Base-by-base conservation (phyloP, 2,888 invertebrate species). In the Lissonota sp. region DNA sequence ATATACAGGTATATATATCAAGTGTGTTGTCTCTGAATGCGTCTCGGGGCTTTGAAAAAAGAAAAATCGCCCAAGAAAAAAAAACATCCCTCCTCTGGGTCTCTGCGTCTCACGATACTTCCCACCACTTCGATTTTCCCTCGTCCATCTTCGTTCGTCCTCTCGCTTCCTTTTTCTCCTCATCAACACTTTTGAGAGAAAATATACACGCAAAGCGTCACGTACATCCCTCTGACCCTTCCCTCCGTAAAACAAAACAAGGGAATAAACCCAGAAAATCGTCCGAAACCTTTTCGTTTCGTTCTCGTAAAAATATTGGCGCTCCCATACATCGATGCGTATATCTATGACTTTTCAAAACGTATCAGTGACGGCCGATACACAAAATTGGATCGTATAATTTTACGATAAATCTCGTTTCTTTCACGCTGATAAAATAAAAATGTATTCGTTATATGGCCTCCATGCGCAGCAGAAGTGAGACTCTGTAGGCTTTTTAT, bases 281-380 rank as follows among this genome's bases (percentile, higher is more conserved):
- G 26, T 26, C 26, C 1, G 26, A 64, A 81, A 66, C 46, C 51
- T 14, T 14, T 53, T 53, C 51, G 49, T 16, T 46, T 60, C 62
- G 57, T 14, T 49, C 66, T 57, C 39, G 16, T 12, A 14, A 53
- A 77, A 81, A 70, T 53, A 70, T 46, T 70, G 73, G 60, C 81
- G 74, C 70, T 60, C 64, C 10, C 57, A 66, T 73, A 69, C 71
- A 81, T 81, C 80, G 69, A 81, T 77, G 77, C 80, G 77, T 81
- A 3, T 26, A 81, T 77, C 73, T 72, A 58, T 16, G 53, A 57
- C 58, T 53, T 78, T n/a, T 60, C 26, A 26, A 26, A 77, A 77
- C 77, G 77, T 77, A 81, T 81, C 80, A 73, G 73, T 39, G 69
- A 70, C 7, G 51, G 26, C 26, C 64, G 77, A 64, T 73, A 77